Evolutionary conservation across 2,888 invertebrate species (phyloP).

Genomic region (Candidula unifasciata): DNA sequence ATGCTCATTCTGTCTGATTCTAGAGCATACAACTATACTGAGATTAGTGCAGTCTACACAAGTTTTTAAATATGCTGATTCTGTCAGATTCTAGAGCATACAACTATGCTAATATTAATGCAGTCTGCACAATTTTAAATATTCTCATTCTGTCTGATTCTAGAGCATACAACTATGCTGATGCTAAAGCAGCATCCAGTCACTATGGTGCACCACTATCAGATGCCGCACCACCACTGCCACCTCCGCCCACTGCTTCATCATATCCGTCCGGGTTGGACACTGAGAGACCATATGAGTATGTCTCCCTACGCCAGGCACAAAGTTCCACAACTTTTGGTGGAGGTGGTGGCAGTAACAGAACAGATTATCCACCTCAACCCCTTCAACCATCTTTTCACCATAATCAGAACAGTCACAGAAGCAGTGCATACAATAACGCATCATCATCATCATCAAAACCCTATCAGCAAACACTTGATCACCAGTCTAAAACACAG

Average conservation of each 20-base stretch:
- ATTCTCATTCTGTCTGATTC: conserved; percentile 8
- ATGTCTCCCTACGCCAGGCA: conserved; percentile 57
- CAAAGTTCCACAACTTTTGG: conserved; percentile 21
- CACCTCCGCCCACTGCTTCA: conserved; percentile 41
- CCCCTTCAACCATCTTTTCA: conserved; percentile 1
- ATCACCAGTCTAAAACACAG: conserved; percentile 14
- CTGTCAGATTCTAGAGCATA: conserved; percentile 50
- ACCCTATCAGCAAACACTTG: not conserved
- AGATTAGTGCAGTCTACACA: too few species aligned
- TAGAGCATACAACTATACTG: too few species aligned
- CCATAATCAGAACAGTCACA: not conserved
- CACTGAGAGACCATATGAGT: conserved; percentile 68
- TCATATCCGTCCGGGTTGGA: conserved; percentile 33
- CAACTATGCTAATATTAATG: conserved; percentile 51
- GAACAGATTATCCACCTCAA: not conserved
- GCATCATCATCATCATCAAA: not conserved
- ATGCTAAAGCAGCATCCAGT: conserved; percentile 23
- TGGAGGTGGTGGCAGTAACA: conserved; percentile 9
- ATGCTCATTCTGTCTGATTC: too few species aligned
- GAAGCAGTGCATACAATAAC: not conserved
- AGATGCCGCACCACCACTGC: conserved; percentile 27
- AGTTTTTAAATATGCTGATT: not conserved
- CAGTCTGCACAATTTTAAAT: too few species aligned
- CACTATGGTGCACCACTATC: not conserved
- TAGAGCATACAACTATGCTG: conserved; percentile 57